phyloP scores from a whole-genome alignment of 2,888 invertebrate species.

The Elegia similella region DNA sequence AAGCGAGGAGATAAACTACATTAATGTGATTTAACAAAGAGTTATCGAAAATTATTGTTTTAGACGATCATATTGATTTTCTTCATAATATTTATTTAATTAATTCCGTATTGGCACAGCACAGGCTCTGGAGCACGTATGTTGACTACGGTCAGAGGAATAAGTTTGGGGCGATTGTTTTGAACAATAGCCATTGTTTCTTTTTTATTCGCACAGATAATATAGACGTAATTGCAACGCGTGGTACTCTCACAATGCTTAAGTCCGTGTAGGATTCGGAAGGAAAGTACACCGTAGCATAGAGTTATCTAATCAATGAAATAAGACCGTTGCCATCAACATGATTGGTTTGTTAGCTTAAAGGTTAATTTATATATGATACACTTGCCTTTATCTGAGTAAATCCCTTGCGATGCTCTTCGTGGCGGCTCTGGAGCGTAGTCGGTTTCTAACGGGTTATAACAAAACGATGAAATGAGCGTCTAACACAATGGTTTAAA shows the following conservation, averaged over 20 bases:
- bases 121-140: constrained; percentile 42
- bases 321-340: no score
- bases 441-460: constrained; percentile 80
- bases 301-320: constrained; percentile 33
- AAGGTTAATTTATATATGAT: constrained; percentile 10
- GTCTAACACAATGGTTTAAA: constrained; percentile 25
- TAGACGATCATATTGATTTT: neutral
- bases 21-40: neutral
- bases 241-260: constrained; percentile 45
- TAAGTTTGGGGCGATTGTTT: constrained; percentile 58
- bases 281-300: constrained; percentile 35
- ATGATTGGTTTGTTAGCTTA: no score
- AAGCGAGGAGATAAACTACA: constrained; percentile 41
- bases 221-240: constrained; percentile 43
- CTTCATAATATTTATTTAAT: neutral
- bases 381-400: constrained; percentile 81
- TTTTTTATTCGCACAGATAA: constrained; percentile 64
- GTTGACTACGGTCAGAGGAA: constrained; percentile 54
- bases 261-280: constrained; percentile 39
- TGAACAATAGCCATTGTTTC: constrained; percentile 76
- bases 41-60: neutral
- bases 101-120: constrained; percentile 16
- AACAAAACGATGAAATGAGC: constrained; percentile 32
- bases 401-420: constrained; percentile 78
- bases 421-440: constrained; percentile 84